Base-by-base conservation (phyloP, 1,140 invertebrate species). In the Vanessa tameamea region DNA sequence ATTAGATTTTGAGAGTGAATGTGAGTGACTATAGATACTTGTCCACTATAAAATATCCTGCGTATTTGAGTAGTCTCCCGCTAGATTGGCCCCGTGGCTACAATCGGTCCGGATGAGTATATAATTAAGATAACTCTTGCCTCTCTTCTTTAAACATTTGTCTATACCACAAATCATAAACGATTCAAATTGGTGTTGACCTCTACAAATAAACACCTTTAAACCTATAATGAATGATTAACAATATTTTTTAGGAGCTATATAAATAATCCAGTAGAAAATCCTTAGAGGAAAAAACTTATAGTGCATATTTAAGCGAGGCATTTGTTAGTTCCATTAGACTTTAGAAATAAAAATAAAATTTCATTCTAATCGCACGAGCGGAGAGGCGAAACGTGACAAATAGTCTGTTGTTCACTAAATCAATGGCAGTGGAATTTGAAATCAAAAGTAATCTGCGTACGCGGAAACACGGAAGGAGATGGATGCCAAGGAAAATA, bases 401-500 rank as follows among this genome's bases (percentile, higher is more conserved):
- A 75, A 75, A 75, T 75, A 74, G 67, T 78, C 70, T 80, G 66
- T 82, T 84, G 80, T 87, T 84, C 80, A 85, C 67, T 87, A 84
- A 90, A 90, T 92, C 87, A 87, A 87, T 85, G 80, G 78, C 78
- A 82, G 75, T 79, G 83, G 84, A 89, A 90, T 90, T 86, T 80
- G 82, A 85, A 91, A 91, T 91, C 82, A 90, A 89, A 87, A 91
- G 88, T 87, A 91, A 91, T 91, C 86, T 91, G 84, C 83, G 78
- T 82, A 82, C 80, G 84, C 83, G 84, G 85, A 88, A 90, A 87
- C 79, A 84, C 75, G 85, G 85, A 90, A 87, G 82, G 87, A 91
- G 89, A 91, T 91, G 87, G 87, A 90, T 91, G 88, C 89, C 85
- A 87, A 86, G 88, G 85, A 88, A 91, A 91, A 91, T 91, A 91